A percentile compares a stretch with the other conserved stretches of the same genome.
These are phyloP conservation scores for Actias luna DNA, from an alignment of 2,888 invertebrate species.

Conservation along the genomic window DNA sequence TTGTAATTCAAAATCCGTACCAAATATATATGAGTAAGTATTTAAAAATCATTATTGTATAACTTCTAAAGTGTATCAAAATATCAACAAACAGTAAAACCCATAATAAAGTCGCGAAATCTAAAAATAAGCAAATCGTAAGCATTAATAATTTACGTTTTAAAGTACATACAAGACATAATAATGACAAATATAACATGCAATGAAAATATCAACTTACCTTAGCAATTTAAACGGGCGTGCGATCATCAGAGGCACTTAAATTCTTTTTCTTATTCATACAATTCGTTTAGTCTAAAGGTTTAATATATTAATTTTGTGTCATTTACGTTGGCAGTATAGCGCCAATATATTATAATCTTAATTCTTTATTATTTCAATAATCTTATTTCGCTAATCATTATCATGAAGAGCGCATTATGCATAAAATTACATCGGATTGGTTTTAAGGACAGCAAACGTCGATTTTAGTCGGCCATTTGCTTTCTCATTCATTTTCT, in stretches of 20 bases:
- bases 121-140: slow-evolving; percentile 47
- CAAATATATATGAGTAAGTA: background rate
- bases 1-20: background rate
- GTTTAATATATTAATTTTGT: slow-evolving; percentile 52
- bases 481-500: slow-evolving; percentile 73
- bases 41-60: background rate
- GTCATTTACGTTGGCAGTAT: slow-evolving; percentile 51
- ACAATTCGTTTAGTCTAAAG: slow-evolving; percentile 59
- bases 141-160: slow-evolving; percentile 15
- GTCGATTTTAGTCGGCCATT: slow-evolving; percentile 80
- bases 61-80: background rate
- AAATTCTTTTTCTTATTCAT: slow-evolving; percentile 55
- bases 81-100: slow-evolving; percentile 20
- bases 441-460: slow-evolving; percentile 68
- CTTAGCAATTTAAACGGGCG: slow-evolving; percentile 61
- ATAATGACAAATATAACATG: slow-evolving; percentile 19
- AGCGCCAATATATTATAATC: slow-evolving; percentile 63
- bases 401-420: slow-evolving; percentile 82
- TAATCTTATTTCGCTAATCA: slow-evolving; percentile 81
- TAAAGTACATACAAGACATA: slow-evolving; percentile 16
- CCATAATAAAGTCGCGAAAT: slow-evolving; percentile 31
- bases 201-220: slow-evolving; percentile 53
- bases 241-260: slow-evolving; percentile 59
- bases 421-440: slow-evolving; percentile 83
- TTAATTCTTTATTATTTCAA: slow-evolving; percentile 59